Conservation (phyloP, 1,140 invertebrate genomes). For the Lerema accius region DNA sequence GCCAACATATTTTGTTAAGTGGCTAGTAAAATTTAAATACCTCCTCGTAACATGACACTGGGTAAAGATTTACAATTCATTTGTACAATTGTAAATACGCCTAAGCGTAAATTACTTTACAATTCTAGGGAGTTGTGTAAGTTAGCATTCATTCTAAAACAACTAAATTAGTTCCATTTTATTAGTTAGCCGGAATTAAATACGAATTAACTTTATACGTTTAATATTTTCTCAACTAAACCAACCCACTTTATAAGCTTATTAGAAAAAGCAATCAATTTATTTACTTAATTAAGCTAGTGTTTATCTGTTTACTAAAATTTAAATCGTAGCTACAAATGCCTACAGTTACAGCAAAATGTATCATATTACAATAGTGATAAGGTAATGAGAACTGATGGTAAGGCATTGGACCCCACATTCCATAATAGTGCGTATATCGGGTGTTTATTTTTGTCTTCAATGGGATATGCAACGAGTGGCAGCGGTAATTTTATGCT, state of each 20-base stretch:
- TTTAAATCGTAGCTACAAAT: constrained; percentile 15
- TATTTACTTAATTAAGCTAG: constrained; percentile 15
- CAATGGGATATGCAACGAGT: constrained; percentile 39
- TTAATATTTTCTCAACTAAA: too few relatives aligned
- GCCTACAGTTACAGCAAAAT: constrained; percentile 15
- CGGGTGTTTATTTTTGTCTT: constrained; percentile 46
- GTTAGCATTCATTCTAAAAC: too few relatives aligned
- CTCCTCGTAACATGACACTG: background rate
- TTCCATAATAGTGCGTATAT: constrained; percentile 33
- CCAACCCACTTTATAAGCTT: too few relatives aligned
- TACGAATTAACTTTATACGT: too few relatives aligned
- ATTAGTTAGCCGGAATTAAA: too few relatives aligned
- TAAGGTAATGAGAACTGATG: constrained; percentile 34
- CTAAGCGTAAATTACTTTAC: background rate
- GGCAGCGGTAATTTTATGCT: constrained; percentile 41
- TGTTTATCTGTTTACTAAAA: constrained; percentile 18
- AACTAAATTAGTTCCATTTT: too few relatives aligned
- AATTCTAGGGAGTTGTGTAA: background rate
- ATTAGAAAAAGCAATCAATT: too few relatives aligned
- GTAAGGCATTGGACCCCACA: constrained; percentile 13
- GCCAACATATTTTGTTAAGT: background rate
- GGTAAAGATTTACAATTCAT: background rate
- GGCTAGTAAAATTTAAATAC: background rate
- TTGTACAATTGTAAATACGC: background rate
- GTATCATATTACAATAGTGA: constrained; percentile 28